Evolutionary conservation across 2,113 vertebrate species (phyloP).

Genomic region (Oncorhynchus kisutch): DNA sequence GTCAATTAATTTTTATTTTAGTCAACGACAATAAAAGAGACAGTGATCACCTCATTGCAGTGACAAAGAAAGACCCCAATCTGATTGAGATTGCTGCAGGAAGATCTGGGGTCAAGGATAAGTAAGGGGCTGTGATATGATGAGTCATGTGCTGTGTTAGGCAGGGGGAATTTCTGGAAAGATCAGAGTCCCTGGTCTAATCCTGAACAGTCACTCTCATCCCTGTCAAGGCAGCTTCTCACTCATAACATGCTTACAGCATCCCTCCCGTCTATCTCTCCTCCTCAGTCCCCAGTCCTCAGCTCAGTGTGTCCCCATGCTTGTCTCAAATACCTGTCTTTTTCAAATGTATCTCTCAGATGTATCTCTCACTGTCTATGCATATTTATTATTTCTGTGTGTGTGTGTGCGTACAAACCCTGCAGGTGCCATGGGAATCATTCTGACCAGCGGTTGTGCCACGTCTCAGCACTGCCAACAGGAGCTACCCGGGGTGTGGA

Average conservation of each 20-base stretch:
- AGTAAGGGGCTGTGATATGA: constrained; percentile 31
- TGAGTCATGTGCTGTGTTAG: constrained; percentile 37
- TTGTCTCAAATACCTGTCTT: not conserved
- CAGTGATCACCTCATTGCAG: constrained; percentile 41
- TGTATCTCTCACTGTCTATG: no score
- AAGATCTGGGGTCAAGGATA: constrained; percentile 43
- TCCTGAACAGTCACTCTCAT: no score
- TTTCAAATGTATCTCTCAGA: not conserved
- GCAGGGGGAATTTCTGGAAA: constrained; percentile 13
- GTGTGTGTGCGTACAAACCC: constrained; percentile 17
- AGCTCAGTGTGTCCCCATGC: not conserved
- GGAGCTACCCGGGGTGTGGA: constrained; percentile 85
- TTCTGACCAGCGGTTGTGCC: constrained; percentile 86
- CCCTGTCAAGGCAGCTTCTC: constrained; percentile 9
- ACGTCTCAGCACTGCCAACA: constrained; percentile 90
- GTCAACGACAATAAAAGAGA: no score
- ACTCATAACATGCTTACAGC: constrained; percentile 36
- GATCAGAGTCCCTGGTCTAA: constrained; percentile 38
- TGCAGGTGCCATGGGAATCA: constrained; percentile 83
- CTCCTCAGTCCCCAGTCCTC: no score
- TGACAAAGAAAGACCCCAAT: constrained; percentile 18
- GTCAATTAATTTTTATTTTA: no score
- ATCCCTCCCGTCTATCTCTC: not conserved
- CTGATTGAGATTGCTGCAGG: constrained; percentile 39
- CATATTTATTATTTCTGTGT: not conserved